phyloP scores from a whole-genome alignment of 2,888 invertebrate species.

The Quadroppia sp. region DNA sequence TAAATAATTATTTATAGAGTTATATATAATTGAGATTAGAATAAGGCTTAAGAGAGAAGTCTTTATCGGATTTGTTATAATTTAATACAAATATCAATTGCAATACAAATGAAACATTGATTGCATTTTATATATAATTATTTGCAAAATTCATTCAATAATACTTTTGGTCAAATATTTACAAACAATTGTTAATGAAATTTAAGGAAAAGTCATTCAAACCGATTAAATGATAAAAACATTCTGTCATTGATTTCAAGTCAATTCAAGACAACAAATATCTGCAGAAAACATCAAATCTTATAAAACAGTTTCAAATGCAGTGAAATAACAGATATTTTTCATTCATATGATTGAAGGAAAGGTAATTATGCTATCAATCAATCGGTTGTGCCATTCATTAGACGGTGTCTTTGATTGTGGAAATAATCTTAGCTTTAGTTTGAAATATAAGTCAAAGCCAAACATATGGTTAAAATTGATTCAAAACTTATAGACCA shows the following conservation, averaged over 20 bases:
- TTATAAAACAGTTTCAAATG: no score
- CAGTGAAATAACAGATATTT: no score
- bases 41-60: conserved; percentile 23
- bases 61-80: not conserved
- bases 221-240: no score
- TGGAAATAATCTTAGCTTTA: not conserved
- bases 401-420: not conserved
- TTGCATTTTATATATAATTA: conserved; percentile 1
- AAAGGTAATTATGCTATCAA: not conserved
- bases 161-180: not conserved
- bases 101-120: not conserved
- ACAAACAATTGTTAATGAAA: not conserved
- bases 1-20: not conserved
- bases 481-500: not conserved
- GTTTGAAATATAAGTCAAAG: not conserved
- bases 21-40: conserved; percentile 17
- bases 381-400: not conserved
- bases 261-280: no score
- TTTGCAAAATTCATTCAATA: conserved; percentile 8
- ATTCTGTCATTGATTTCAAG: no score
- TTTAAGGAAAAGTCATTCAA: no score
- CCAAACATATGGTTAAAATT: conserved; percentile 18
- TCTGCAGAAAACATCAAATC: no score
- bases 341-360: not conserved
- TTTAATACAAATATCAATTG: not conserved